Percentiles rank a stretch among this genome's conserved stretches.
Conservation (phyloP, 2,797 vertebrate genomes). For the Hydrolagus colliei region DNA sequence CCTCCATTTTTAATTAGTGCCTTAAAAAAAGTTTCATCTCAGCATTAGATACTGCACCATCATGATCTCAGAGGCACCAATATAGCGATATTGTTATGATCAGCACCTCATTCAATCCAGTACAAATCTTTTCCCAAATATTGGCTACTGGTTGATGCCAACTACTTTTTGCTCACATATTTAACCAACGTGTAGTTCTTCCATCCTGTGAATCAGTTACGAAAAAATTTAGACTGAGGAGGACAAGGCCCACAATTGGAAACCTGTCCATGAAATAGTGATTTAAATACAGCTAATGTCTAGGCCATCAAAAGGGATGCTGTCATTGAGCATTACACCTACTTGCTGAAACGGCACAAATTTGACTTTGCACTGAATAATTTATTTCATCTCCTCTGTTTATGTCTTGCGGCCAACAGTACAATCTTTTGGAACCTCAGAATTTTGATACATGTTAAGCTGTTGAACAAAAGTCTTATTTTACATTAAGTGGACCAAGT, state of each 20-base stretch:
- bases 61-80: neutral
- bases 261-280: constrained; percentile 47
- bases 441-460: constrained; percentile 71
- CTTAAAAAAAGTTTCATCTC: neutral
- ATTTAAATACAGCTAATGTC: constrained; percentile 45
- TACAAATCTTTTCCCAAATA: neutral
- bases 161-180: constrained; percentile 42
- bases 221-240: neutral
- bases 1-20: constrained; percentile 6
- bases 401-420: constrained; percentile 64
- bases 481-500: constrained; percentile 78
- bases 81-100: constrained; percentile 6
- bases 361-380: constrained; percentile 78
- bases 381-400: constrained; percentile 72
- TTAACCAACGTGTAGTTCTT: constrained; percentile 50
- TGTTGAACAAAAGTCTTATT: constrained; percentile 78
- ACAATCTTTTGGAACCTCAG: constrained; percentile 74
- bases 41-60: constrained; percentile 5
- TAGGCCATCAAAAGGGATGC: constrained; percentile 42
- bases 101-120: constrained; percentile 5
- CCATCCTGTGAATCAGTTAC: constrained; percentile 49
- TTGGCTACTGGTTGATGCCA: constrained; percentile 16
- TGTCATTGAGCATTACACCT: constrained; percentile 56
- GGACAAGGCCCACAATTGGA: constrained; percentile 28
- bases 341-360: constrained; percentile 60